Percentiles rank a stretch among this genome's conserved stretches.
These are phyloP conservation scores for Lipotes vexillifer DNA, from an alignment of 2,113 vertebrate species.

Conservation along the genomic window DNA sequence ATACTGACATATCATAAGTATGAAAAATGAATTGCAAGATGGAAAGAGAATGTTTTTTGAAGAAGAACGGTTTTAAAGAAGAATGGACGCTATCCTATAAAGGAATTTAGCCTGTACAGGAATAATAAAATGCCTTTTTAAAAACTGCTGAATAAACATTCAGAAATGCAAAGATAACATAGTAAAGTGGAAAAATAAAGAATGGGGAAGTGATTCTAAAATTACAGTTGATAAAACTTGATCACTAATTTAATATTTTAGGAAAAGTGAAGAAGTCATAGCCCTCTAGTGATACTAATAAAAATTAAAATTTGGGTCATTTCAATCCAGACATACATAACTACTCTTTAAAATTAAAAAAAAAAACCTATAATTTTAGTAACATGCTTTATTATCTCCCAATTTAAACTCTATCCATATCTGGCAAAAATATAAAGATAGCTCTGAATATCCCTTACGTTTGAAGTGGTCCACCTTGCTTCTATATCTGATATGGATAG, in stretches of 20 bases:
- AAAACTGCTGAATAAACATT: neutral
- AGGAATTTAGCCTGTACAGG: neutral
- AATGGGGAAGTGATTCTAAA: neutral
- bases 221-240: neutral
- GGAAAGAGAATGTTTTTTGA: neutral
- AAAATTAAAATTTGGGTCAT: neutral
- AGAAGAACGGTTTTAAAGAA: neutral
- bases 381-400: neutral
- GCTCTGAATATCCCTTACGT: neutral
- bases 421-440: neutral
- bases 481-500: neutral
- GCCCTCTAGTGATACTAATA: neutral
- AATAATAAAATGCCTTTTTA: neutral
- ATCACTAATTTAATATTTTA: neutral
- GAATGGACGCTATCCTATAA: neutral
- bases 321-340: neutral
- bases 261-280: neutral
- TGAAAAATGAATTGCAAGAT: conserved; percentile 19
- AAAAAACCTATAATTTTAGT: neutral
- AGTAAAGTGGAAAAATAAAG: neutral
- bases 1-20: neutral
- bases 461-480: neutral
- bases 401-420: neutral
- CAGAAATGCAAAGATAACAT: neutral
- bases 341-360: neutral